phyloP scores from a whole-genome alignment of 2,113 vertebrate genomes.

The Cettia cetti region DNA sequence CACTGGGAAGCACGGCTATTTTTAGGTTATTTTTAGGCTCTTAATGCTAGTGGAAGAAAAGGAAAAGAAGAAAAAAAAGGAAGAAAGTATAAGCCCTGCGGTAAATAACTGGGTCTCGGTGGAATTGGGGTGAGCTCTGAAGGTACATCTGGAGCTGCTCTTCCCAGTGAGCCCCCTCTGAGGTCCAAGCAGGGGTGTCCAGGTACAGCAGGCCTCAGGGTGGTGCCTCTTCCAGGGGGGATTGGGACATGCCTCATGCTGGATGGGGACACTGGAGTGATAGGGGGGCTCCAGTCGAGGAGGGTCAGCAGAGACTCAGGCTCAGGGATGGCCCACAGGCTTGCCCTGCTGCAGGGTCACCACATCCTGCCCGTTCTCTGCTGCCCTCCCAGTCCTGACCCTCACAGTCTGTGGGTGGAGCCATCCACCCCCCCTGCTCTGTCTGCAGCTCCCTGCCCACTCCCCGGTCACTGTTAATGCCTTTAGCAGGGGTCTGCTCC shows the following conservation, averaged over 20 bases:
- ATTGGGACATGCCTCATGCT: rapidly evolving
- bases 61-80: neutral
- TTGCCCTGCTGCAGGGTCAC: neutral
- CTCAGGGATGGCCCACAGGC: neutral
- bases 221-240: neutral
- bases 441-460: neutral
- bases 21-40: conserved; percentile 5
- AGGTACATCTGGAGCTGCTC: neutral
- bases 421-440: neutral
- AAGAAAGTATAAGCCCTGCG: neutral
- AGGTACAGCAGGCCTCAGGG: neutral
- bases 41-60: neutral
- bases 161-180: neutral
- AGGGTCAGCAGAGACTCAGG: neutral
- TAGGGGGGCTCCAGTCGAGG: neutral
- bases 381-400: neutral
- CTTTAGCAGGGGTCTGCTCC: neutral
- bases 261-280: neutral
- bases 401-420: rapidly evolving
- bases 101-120: neutral
- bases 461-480: rapidly evolving
- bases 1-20: neutral
- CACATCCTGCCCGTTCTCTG: neutral
- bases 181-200: neutral
- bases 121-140: neutral